These are phyloP conservation scores for Podargus strigoides DNA, from an alignment of 2,797 vertebrate species.

Conservation along the genomic window DNA sequence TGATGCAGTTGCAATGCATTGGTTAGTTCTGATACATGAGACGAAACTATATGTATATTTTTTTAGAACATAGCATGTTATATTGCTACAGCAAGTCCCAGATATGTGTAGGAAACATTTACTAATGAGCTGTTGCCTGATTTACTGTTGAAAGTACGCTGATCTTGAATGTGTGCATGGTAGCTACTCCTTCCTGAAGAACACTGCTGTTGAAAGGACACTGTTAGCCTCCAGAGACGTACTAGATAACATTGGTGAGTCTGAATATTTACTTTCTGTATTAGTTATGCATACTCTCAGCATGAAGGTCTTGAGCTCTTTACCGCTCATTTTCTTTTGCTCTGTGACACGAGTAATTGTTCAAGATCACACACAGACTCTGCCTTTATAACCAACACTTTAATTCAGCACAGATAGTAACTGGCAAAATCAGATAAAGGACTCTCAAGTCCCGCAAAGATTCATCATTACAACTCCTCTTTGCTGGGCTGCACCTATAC, in stretches of 20 bases:
- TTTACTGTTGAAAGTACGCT: not conserved
- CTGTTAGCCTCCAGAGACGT: not conserved
- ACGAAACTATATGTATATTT: rapidly evolving
- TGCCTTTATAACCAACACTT: not conserved
- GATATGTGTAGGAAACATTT: not conserved
- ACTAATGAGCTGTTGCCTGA: not conserved
- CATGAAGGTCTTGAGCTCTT: not conserved
- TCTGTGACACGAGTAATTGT: not conserved
- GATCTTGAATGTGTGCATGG: no score
- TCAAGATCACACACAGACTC: not conserved
- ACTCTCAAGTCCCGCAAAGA: not conserved
- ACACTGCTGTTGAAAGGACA: not conserved
- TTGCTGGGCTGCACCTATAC: not conserved
- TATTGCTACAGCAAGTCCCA: not conserved
- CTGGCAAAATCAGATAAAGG: not conserved
- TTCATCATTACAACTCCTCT: not conserved
- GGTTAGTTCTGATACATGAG: not conserved
- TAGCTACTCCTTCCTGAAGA: not conserved
- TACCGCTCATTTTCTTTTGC: not conserved
- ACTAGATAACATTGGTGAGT: not conserved
- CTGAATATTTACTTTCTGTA: not conserved
- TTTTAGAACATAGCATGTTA: not conserved
- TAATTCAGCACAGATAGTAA: not conserved
- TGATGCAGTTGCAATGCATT: not conserved
- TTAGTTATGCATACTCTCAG: not conserved